Conservation (phyloP, 2,797 vertebrate species). For the Poeciliopsis gracilis region DNA sequence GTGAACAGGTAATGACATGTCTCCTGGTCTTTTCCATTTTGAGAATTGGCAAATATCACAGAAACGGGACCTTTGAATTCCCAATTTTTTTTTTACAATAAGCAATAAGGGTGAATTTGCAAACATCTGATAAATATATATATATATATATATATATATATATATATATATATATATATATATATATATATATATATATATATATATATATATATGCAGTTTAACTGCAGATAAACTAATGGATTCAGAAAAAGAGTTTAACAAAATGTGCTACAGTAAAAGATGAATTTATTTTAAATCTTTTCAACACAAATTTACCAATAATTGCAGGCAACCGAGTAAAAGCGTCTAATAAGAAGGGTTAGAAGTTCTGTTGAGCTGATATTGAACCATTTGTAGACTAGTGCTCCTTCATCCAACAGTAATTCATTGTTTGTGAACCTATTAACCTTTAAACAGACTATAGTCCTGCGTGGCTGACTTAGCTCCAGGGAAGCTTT, state of each 20-base stretch:
- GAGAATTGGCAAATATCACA: not conserved
- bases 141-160: too few relatives aligned
- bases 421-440: slow-evolving; percentile 42
- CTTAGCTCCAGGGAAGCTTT: slow-evolving; percentile 41
- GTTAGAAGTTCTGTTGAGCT: slow-evolving; percentile 16
- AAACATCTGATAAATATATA: not conserved
- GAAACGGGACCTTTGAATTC: not conserved
- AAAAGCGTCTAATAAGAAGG: not conserved
- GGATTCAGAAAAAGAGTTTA: not conserved
- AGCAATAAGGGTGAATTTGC: not conserved
- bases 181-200: too few relatives aligned
- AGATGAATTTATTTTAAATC: not conserved
- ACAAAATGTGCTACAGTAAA: not conserved
- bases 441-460: slow-evolving; percentile 47
- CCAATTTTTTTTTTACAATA: not conserved
- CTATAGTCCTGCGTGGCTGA: slow-evolving; percentile 42
- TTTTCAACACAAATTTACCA: not conserved
- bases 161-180: too few relatives aligned
- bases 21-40: not conserved
- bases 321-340: not conserved
- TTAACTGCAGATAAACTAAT: not conserved
- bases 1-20: not conserved
- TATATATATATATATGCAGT: too few relatives aligned
- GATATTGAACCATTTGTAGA: slow-evolving; percentile 35
- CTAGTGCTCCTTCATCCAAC: slow-evolving; percentile 27